Evolutionary conservation across 2,888 invertebrate species (phyloP).

Genomic region (Trichogramma dendrolimi): DNA sequence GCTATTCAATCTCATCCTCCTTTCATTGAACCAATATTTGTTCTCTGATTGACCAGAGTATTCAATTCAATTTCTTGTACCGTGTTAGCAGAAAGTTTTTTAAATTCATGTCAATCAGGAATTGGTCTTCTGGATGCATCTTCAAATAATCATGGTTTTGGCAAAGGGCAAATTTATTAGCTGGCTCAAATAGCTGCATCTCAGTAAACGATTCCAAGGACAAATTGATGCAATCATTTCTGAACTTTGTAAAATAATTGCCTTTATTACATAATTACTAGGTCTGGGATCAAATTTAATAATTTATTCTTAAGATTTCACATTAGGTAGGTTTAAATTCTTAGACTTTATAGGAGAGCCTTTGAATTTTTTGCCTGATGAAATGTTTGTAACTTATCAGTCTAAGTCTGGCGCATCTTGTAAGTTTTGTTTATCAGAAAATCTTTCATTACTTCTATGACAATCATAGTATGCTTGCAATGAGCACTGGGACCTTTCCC

Average conservation of each 20-base stretch:
- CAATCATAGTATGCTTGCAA: conserved; percentile 27
- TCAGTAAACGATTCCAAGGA: not conserved
- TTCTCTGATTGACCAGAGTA: conserved; percentile 5
- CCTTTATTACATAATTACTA: not conserved
- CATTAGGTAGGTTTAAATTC: conserved; percentile 1
- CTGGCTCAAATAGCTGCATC: conserved; percentile 3
- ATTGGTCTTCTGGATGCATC: conserved; percentile 11
- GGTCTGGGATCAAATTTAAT: conserved; percentile 10
- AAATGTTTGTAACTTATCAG: conserved; percentile 27
- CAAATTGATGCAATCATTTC: conserved; percentile 7
- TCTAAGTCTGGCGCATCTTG: conserved; percentile 20
- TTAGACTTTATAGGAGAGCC: conserved; percentile 22
- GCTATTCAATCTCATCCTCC: conserved; percentile 12
- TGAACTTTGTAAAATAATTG: not conserved
- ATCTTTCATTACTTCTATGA: conserved; percentile 23
- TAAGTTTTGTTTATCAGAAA: conserved; percentile 14
- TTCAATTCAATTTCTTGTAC: conserved; percentile 1
- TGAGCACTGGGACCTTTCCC: conserved; percentile 23
- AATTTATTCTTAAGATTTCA: not conserved
- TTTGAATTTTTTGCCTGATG: conserved; percentile 20
- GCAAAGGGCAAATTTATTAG: conserved; percentile 1
- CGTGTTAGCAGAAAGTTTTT: conserved; percentile 7
- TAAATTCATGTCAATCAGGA: conserved; percentile 4
- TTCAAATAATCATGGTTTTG: conserved; percentile 18
- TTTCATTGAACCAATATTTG: conserved; percentile 11